phyloP scores from a whole-genome alignment of 2,888 invertebrate genomes.

The Melikaiella ostensackeni region DNA sequence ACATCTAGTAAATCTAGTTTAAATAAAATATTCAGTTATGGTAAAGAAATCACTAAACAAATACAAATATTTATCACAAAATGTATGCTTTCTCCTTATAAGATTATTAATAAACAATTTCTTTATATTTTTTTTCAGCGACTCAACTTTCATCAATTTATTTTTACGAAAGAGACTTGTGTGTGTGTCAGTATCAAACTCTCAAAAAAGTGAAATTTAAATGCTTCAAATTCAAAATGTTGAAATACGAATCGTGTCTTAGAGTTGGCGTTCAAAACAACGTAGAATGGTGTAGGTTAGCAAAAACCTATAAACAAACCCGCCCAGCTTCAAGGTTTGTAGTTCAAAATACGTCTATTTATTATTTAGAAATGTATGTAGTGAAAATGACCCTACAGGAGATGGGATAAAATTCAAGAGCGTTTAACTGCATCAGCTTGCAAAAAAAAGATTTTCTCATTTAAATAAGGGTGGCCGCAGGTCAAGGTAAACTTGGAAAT shows the following conservation, averaged over 20 bases:
- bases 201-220: conserved; percentile 18
- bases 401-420: no score
- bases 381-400: no score
- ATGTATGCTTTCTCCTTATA: neutral
- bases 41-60: neutral
- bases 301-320: neutral
- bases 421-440: no score
- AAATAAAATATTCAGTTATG: neutral
- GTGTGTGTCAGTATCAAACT: conserved; percentile 17
- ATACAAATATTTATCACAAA: conserved; percentile 2
- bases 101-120: neutral
- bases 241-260: conserved; percentile 31
- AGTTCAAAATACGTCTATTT: neutral
- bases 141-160: neutral
- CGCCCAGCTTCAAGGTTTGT: conserved; percentile 13
- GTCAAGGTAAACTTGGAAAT: no score
- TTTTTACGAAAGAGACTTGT: neutral
- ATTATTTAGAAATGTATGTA: neutral
- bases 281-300: conserved; percentile 19
- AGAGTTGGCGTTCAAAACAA: conserved; percentile 14
- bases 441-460: no score
- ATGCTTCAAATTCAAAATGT: conserved; percentile 25
- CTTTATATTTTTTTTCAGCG: conserved; percentile 10
- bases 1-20: no score
- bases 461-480: no score